Evolutionary conservation across 2,113 vertebrate species (phyloP), one percentile per base, ranked within the genome.

Genomic region (Chunga burmeisteri): DNA sequence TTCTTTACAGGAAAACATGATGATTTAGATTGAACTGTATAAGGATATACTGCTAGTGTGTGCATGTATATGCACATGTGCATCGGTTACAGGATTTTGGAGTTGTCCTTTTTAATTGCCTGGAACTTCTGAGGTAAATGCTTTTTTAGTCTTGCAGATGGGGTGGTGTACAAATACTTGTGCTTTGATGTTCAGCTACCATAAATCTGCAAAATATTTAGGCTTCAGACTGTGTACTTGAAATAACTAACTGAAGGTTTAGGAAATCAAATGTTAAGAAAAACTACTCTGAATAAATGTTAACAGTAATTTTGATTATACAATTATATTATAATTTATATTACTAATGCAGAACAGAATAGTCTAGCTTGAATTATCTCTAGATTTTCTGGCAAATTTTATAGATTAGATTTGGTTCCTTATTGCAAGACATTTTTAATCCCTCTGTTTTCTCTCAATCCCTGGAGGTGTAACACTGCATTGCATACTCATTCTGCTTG

Each of bases 1-100:
- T 26, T 15, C 72, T 74, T 74, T 32, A 36, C 21, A 40, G 42
- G 29, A 67, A 55, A 40, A 50, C 5, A 11, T 15, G 4, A 44
- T 34, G 13, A 53, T 47, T 47, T 86, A 47, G 49, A 73, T 47
- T 42, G 4, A 78, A 21, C 17, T 25, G 6, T 25, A 10, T 10
- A 34, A 81, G 11, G 11, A 23, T 34, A 11, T 36, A 29, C 16
- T 52, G 47, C 42, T 55, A 29, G 7, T 19, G 17, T 2, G 2
- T 0, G 0, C 19, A 6, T 52, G 21, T 26, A 15, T 3, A 1
- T 88, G 26, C 18, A n/a, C 1, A 0, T 25, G 17, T 55, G 62
- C 11, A 14, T 55, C 47, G 62, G 12, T 62, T 47, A 42, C 13
- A 42, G 11, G 11, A 44, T 82, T 72, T 40, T 49, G 13, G 16